Evolutionary conservation across 2,797 vertebrate species (phyloP).

Genomic region (Myioborus miniatus): DNA sequence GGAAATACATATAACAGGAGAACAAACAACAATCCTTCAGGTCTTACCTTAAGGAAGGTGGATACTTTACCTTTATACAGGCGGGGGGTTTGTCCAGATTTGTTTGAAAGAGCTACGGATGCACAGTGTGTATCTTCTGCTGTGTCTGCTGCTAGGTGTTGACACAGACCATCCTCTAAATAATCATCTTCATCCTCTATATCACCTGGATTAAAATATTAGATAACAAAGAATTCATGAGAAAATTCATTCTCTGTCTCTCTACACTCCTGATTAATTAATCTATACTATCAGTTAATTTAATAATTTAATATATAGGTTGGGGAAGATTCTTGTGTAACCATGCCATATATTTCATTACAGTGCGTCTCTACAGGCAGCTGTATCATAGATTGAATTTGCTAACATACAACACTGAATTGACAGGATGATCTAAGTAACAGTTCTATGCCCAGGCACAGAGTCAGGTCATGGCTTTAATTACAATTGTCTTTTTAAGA

Average conservation of each 20-base stretch:
- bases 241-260: background rate
- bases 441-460: background rate
- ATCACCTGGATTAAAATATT: conserved; percentile 70
- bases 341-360: background rate
- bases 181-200: conserved; percentile 81
- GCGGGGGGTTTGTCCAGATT: conserved; percentile 46
- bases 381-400: background rate
- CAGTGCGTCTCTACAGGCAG: background rate
- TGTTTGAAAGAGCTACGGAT: background rate
- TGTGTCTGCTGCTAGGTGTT: conserved; percentile 48
- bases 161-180: conserved; percentile 68
- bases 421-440: background rate
- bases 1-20: background rate
- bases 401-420: background rate
- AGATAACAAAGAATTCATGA: background rate
- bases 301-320: background rate
- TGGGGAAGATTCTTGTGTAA: background rate
- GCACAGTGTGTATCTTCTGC: conserved; percentile 29
- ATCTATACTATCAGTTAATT: background rate
- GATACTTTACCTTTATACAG: conserved; percentile 72
- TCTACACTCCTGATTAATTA: background rate
- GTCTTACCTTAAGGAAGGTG: background rate
- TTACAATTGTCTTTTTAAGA: background rate
- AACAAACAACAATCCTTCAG: background rate
- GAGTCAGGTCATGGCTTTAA: background rate